Percentiles rank a stretch among this genome's conserved stretches.
These are phyloP conservation scores for Coendou prehensilis DNA, from an alignment of 2,797 vertebrate genomes.

Conservation along the genomic window DNA sequence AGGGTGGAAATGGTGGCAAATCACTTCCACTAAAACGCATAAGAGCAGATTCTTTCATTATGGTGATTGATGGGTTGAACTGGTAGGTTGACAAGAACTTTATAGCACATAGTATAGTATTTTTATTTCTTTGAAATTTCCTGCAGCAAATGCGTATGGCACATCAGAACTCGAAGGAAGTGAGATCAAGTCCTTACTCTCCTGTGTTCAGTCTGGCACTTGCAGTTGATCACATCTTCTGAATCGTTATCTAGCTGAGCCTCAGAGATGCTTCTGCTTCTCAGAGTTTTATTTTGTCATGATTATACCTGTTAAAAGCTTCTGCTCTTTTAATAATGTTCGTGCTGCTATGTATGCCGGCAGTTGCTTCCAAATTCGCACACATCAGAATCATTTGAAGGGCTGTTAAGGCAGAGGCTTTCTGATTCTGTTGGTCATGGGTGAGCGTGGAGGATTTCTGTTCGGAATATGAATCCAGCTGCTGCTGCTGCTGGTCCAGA, in stretches of 20 bases:
- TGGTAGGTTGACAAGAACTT: neutral
- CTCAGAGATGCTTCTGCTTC: neutral
- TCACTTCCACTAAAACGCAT: neutral
- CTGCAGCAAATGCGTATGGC: neutral
- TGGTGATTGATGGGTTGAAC: neutral
- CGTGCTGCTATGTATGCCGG: neutral
- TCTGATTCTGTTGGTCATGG: neutral
- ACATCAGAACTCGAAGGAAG: neutral
- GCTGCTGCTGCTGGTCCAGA: neutral
- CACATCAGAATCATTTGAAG: neutral
- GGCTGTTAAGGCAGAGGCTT: neutral
- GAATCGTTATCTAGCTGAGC: neutral
- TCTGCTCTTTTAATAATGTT: neutral
- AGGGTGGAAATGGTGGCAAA: neutral
- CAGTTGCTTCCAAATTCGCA: neutral
- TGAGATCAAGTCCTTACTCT: neutral
- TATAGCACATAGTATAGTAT: neutral
- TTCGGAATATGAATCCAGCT: neutral
- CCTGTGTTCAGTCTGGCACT: neutral
- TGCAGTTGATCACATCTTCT: neutral
- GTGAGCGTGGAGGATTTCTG: neutral
- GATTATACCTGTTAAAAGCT: neutral
- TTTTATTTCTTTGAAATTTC: neutral
- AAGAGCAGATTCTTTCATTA: neutral
- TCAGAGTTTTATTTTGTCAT: neutral